A percentile compares a stretch with the other conserved stretches of the same genome.
Conservation (phyloP, 2,113 vertebrate species). For the Sylvilagus bachmani region DNA sequence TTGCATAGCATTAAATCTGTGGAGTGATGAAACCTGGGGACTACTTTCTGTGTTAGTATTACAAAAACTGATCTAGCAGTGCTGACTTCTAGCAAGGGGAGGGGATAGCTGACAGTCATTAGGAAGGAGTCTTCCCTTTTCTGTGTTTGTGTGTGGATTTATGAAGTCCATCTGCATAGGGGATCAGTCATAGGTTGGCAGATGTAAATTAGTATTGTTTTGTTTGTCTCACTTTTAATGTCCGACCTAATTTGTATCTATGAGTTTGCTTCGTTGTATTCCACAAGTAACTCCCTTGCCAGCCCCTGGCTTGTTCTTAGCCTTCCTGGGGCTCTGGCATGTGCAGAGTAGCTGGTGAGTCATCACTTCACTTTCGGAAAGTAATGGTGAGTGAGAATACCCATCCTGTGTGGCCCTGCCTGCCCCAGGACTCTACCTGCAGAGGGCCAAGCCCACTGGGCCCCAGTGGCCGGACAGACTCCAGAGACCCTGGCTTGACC, state of each 20-base stretch:
- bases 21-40: not conserved
- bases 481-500: not conserved
- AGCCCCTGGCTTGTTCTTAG: conserved; percentile 29
- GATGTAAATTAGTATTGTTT: not conserved
- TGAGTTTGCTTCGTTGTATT: conserved; percentile 56
- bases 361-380: conserved; percentile 35
- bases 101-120: not conserved
- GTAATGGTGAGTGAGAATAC: not conserved
- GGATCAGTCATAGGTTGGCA: conserved; percentile 12
- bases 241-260: not conserved
- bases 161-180: not conserved
- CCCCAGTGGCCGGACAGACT: not conserved
- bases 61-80: not conserved
- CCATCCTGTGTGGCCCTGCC: not conserved
- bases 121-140: not conserved
- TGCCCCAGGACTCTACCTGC: not conserved
- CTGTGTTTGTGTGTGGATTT: not conserved
- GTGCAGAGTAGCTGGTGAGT: conserved; percentile 17
- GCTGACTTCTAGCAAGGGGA: not conserved
- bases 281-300: conserved; percentile 48
- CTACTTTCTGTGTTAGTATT: not conserved
- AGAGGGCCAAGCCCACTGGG: not conserved
- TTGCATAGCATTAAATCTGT: not conserved
- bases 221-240: conserved; percentile 54
- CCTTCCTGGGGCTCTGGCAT: conserved; percentile 7